phyloP scores from a whole-genome alignment of 1,140 invertebrate species.

The Battus philenor region DNA sequence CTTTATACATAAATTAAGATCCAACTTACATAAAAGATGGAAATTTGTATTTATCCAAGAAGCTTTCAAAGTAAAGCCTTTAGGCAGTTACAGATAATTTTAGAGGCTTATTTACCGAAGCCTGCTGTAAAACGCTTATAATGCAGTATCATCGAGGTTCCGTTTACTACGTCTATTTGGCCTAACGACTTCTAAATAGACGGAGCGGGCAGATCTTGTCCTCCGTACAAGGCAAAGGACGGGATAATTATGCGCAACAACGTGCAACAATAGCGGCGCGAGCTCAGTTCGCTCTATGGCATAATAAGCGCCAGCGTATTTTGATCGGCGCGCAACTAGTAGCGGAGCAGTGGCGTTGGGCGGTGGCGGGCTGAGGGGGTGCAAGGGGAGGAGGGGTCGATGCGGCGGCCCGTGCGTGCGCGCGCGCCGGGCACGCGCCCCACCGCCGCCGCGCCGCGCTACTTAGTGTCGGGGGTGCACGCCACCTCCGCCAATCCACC shows the following conservation, averaged over 20 bases:
- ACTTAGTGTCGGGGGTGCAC: slow-evolving; percentile 69
- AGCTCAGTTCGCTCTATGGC: slow-evolving; percentile 60
- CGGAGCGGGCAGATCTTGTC: slow-evolving; percentile 52
- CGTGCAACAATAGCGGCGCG: slow-evolving; percentile 71
- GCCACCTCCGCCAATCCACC: slow-evolving; percentile 70
- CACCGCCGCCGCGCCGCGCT: slow-evolving; percentile 52
- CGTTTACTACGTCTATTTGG: slow-evolving; percentile 54
- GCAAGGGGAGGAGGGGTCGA: slow-evolving; percentile 19
- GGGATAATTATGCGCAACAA: slow-evolving; percentile 72
- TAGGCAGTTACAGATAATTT: too few relatives aligned
- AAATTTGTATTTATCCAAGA: too few relatives aligned
- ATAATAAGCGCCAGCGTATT: slow-evolving; percentile 72
- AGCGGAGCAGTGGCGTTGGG: slow-evolving; percentile 27
- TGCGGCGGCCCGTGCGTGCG: slow-evolving; percentile 40
- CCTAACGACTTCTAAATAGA: slow-evolving; percentile 66
- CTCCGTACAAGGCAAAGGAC: slow-evolving; percentile 69
- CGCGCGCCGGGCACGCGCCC: slow-evolving; percentile 55
- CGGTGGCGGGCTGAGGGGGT: neutral
- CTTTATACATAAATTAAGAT: too few relatives aligned
- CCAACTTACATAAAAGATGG: too few relatives aligned
- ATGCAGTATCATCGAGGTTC: slow-evolving; percentile 45
- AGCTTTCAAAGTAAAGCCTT: too few relatives aligned
- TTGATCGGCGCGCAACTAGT: slow-evolving; percentile 64
- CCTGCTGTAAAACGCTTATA: slow-evolving; percentile 37
- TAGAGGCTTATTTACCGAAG: slow-evolving; percentile 18